Percentiles rank a stretch among this genome's conserved stretches.
These are phyloP conservation scores for Bothrops jararaca DNA, from an alignment of 2,113 vertebrate genomes.

Conservation along the genomic window DNA sequence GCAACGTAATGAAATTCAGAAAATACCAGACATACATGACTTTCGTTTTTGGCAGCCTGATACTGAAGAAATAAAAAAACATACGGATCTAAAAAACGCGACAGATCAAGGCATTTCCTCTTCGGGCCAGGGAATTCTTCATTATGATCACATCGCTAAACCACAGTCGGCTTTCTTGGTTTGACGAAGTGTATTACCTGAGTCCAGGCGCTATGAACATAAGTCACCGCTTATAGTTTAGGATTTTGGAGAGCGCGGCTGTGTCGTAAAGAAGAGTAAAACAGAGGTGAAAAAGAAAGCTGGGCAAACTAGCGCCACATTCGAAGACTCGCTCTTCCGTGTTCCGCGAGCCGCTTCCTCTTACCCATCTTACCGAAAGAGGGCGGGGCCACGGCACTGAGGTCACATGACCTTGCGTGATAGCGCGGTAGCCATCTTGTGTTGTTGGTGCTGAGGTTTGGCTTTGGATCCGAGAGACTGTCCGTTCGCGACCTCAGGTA, in stretches of 20 bases:
- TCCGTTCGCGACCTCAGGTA: conserved; percentile 73
- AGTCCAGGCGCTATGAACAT: background rate
- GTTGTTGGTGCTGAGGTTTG: conserved; percentile 76
- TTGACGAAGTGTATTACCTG: background rate
- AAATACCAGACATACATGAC: background rate
- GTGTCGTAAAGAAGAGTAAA: background rate
- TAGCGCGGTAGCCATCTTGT: conserved; percentile 79
- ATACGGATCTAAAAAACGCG: background rate
- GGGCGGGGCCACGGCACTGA: conserved; percentile 12
- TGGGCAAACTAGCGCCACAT: background rate
- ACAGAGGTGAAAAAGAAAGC: background rate
- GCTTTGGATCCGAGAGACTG: conserved; percentile 70
- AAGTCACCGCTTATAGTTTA: background rate
- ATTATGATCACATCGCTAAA: background rate
- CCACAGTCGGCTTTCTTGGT: background rate
- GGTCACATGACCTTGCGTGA: conserved; percentile 72
- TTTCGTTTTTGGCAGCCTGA: background rate
- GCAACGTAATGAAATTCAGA: background rate
- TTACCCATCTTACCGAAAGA: background rate
- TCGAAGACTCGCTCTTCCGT: background rate
- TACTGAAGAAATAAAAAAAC: background rate
- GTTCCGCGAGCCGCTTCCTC: conserved; percentile 29
- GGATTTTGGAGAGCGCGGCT: background rate
- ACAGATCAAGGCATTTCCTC: background rate
- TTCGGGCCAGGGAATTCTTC: background rate